phyloP scores from a whole-genome alignment of 23 tunicate genomes.

The Botrylloides violaceus region DNA sequence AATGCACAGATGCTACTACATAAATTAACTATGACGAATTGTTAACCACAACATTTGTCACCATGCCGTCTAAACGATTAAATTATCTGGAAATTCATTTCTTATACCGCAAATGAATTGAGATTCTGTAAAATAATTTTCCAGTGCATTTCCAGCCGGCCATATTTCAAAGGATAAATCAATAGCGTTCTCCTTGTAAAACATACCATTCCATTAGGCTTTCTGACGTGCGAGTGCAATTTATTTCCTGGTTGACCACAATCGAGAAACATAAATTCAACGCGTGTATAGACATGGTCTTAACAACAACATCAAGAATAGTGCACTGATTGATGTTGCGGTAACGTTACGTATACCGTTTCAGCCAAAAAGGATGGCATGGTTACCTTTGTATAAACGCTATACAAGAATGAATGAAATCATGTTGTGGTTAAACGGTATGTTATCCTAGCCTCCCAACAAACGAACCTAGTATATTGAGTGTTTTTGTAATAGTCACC shows the following conservation, averaged over 20 bases:
- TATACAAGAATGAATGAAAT: background rate
- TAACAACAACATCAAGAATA: background rate
- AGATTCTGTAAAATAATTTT: too few species aligned
- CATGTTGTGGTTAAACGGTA: background rate
- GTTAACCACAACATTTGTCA: conserved; percentile 3
- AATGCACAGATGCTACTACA: too few species aligned
- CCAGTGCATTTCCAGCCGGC: background rate
- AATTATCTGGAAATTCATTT: too few species aligned
- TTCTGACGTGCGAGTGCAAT: conserved; percentile 1
- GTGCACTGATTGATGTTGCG: background rate
- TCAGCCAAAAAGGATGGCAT: background rate
- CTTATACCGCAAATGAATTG: too few species aligned
- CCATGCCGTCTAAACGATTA: too few species aligned
- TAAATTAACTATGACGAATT: too few species aligned
- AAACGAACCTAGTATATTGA: background rate
- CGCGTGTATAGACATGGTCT: background rate
- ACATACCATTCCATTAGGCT: background rate
- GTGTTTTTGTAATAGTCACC: background rate
- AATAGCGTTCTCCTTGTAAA: background rate
- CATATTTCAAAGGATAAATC: background rate
- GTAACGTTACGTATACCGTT: background rate
- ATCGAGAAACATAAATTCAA: background rate
- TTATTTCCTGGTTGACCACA: background rate
- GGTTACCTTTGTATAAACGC: background rate
- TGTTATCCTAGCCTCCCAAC: background rate